Conservation (phyloP, 2,888 invertebrate genomes). For the Chironomus riparius region DNA sequence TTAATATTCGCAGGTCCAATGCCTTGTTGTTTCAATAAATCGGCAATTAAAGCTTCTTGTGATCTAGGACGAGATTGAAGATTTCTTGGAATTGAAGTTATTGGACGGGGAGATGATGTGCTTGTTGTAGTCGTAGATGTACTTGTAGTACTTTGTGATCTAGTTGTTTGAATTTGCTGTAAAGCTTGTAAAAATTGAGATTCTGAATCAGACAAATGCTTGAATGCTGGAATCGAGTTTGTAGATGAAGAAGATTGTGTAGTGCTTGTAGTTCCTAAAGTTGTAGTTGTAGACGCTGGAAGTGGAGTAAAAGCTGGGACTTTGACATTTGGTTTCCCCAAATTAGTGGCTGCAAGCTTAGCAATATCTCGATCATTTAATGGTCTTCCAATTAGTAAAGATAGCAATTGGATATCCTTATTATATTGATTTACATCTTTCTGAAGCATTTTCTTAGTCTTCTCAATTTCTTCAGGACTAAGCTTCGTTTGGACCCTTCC, state of each 20-base stretch:
- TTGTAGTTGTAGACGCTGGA: slow-evolving; percentile 32
- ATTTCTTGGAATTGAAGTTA: slow-evolving; percentile 31
- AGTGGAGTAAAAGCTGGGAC: slow-evolving; percentile 32
- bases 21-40: slow-evolving; percentile 60
- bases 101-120: slow-evolving; percentile 29
- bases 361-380: slow-evolving; percentile 32
- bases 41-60: slow-evolving; percentile 60
- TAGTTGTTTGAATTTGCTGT: slow-evolving; percentile 37
- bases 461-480: slow-evolving; percentile 30
- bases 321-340: neutral
- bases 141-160: slow-evolving; percentile 35
- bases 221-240: slow-evolving; percentile 39
- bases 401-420: slow-evolving; percentile 34
- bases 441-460: slow-evolving; percentile 27
- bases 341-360: slow-evolving; percentile 29
- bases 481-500: slow-evolving; percentile 28
- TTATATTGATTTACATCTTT: slow-evolving; percentile 33
- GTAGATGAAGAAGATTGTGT: slow-evolving; percentile 32
- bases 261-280: slow-evolving; percentile 36
- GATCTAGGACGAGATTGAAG: slow-evolving; percentile 47
- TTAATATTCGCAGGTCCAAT: slow-evolving; percentile 51
- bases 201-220: slow-evolving; percentile 46
- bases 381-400: slow-evolving; percentile 33
- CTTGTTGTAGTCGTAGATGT: slow-evolving; percentile 34
- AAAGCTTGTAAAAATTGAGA: slow-evolving; percentile 45